Evolutionary conservation across 2,888 invertebrate genomes (phyloP), one percentile per base, ranked within the genome.

Genomic region (Coenonympha glycerion): DNA sequence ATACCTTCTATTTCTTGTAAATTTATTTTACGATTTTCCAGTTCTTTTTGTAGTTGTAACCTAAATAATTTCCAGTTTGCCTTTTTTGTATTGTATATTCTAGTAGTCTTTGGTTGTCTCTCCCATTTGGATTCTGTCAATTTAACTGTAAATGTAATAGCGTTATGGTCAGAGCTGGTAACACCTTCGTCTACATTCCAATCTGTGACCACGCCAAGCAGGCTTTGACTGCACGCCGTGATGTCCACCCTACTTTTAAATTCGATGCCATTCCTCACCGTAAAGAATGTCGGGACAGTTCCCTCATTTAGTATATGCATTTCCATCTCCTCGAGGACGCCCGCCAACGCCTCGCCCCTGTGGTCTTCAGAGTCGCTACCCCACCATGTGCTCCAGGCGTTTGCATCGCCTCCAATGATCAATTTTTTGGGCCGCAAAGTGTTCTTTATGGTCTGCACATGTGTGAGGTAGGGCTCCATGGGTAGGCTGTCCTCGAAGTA

Each of bases 341-440:
- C 52, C 0, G 11, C 4, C 3, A 57, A 3, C 1, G 34, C 44
- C 18, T 48, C 52, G 15, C 62, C 62, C 24, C 58, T 51, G 5
- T n/a, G n/a, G n/a, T n/a, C n/a, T n/a, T n/a, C n/a, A n/a, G n/a
- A n/a, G n/a, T n/a, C n/a, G n/a, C n/a, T n/a, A n/a, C n/a, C n/a
- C n/a, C n/a, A n/a, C n/a, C n/a, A n/a, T n/a, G n/a, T n/a, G n/a
- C n/a, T n/a, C 21, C 53, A 54, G 8, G 57, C 54, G 19, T 58
- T 57, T 0, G 18, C n/a, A 15, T 55, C 54, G 1, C 55, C 57
- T 44, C 54, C 56, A 22, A 8, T n/a, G n/a, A n/a, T n/a, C n/a
- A n/a, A 33, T 8, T 16, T 15, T 16, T 6, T 33, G 3, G n/a
- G n/a, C n/a, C n/a, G n/a, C n/a, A n/a, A n/a, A n/a, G n/a, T n/a